phyloP scores from a whole-genome alignment of 2,888 invertebrate species.

The Ophion ventricosus region DNA sequence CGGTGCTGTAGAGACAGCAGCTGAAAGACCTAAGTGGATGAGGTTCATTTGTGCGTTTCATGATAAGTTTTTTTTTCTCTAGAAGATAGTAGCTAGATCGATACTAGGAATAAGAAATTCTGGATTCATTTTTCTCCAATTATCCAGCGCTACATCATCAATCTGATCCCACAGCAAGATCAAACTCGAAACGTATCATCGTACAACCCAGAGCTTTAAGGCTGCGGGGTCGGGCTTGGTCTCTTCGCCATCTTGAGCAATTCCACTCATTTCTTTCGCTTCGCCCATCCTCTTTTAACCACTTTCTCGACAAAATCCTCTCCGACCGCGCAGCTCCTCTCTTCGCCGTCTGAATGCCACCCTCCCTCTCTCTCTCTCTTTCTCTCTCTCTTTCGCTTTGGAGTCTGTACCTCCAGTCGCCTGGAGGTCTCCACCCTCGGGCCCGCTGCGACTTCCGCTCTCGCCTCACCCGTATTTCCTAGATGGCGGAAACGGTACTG shows the following conservation, averaged over 20 bases:
- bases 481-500: slow-evolving; percentile 60
- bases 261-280: slow-evolving; percentile 63
- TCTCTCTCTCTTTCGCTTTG: slow-evolving; percentile 54
- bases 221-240: slow-evolving; percentile 30
- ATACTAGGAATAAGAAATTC: not conserved
- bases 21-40: slow-evolving; percentile 46
- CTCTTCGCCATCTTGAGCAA: slow-evolving; percentile 66
- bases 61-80: not conserved
- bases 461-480: slow-evolving; percentile 66
- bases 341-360: slow-evolving; percentile 52
- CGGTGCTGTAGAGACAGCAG: slow-evolving; percentile 27
- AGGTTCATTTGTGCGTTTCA: not conserved
- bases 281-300: slow-evolving; percentile 52
- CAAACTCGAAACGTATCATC: not conserved
- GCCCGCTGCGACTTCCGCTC: slow-evolving; percentile 64
- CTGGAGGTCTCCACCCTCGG: slow-evolving; percentile 58
- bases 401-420: slow-evolving; percentile 54
- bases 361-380: slow-evolving; percentile 40
- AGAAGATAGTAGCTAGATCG: too few species aligned
- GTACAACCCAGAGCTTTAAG: not conserved
- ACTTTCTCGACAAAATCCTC: slow-evolving; percentile 67
- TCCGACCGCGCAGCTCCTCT: slow-evolving; percentile 48
- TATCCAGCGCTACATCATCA: slow-evolving; percentile 8
- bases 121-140: not conserved
- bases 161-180: not conserved